Evolutionary conservation across 2,797 vertebrate species (phyloP).

Genomic region (Atherinosoma microstoma): DNA sequence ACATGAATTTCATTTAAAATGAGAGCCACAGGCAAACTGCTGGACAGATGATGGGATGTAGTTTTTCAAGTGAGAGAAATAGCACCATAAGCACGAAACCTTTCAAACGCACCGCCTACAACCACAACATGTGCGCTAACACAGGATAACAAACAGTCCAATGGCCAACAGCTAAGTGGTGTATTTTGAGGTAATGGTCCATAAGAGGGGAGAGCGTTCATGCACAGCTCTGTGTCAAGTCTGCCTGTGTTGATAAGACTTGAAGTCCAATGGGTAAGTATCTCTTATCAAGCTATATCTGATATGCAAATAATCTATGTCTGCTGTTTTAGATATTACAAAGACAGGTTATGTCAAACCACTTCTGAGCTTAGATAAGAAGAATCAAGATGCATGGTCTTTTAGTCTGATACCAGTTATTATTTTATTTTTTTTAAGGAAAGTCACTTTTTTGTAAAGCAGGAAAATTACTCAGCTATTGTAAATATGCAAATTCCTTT

Average conservation of each 20-base stretch:
- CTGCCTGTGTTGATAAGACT: slow-evolving; percentile 1
- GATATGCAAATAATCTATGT: neutral
- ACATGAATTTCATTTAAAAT: slow-evolving; percentile 50
- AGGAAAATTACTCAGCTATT: neutral
- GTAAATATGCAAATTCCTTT: neutral
- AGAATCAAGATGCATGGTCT: no score
- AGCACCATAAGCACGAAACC: slow-evolving; percentile 14
- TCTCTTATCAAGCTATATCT: neutral
- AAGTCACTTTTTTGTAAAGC: neutral
- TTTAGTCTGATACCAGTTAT: neutral
- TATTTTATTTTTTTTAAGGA: neutral
- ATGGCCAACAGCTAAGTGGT: slow-evolving; percentile 43
- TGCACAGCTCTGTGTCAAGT: slow-evolving; percentile 8
- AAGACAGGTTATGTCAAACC: neutral
- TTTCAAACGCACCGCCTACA: neutral
- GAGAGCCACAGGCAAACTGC: slow-evolving; percentile 24
- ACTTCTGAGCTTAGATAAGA: no score
- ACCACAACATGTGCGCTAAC: slow-evolving; percentile 1
- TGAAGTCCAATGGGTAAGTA: neutral
- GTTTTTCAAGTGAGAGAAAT: slow-evolving; percentile 27
- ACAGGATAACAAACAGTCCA: slow-evolving; percentile 31
- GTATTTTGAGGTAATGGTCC: slow-evolving; percentile 52
- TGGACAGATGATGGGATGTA: slow-evolving; percentile 22
- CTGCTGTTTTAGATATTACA: neutral
- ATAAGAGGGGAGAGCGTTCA: slow-evolving; percentile 34